Evolutionary conservation across 2,888 invertebrate genomes (phyloP).

Genomic region (Drosophila silvestris): DNA sequence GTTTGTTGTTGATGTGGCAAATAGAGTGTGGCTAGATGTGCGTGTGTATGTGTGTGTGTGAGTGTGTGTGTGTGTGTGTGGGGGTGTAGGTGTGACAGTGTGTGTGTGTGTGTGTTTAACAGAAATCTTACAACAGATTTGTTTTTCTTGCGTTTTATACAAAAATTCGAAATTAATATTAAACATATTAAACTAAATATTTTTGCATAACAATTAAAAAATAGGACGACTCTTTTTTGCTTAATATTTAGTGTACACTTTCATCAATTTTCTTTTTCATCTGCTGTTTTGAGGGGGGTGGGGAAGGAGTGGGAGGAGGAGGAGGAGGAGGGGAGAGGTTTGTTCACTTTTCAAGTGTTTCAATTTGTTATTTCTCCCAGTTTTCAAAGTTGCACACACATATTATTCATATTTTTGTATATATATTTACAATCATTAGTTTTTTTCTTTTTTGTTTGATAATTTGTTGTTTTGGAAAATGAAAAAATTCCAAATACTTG

Average conservation of each 20-base stretch:
- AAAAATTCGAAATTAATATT: conserved; percentile 55
- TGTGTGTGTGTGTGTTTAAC: conserved; percentile 22
- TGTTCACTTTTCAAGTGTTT: conserved; percentile 2
- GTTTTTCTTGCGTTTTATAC: conserved; percentile 34
- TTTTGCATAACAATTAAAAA: conserved; percentile 68
- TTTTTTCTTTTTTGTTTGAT: conserved; percentile 22
- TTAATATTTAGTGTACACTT: conserved; percentile 46
- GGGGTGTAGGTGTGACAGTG: conserved; percentile 4
- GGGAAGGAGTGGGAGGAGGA: too few species aligned
- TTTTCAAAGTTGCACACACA: conserved; percentile 56
- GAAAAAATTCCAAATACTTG: conserved; percentile 46
- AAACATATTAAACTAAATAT: conserved; percentile 65
- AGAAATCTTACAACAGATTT: conserved; percentile 82
- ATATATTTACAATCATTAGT: conserved; percentile 61
- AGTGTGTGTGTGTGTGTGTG: conserved; percentile 7
- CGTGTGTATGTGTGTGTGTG: conserved; percentile 16
- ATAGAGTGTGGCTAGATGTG: conserved; percentile 1
- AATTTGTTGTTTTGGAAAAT: conserved; percentile 14
- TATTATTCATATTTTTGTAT: conserved; percentile 26
- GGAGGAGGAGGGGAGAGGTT: not conserved
- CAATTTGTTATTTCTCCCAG: conserved; percentile 21
- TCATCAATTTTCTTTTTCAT: conserved; percentile 5
- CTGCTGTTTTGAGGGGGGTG: conserved; percentile 1
- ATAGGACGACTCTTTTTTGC: conserved; percentile 66
- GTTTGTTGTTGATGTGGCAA: conserved; percentile 7